phyloP scores from a whole-genome alignment of 2,113 vertebrate species.

The Argyrosomus japonicus region DNA sequence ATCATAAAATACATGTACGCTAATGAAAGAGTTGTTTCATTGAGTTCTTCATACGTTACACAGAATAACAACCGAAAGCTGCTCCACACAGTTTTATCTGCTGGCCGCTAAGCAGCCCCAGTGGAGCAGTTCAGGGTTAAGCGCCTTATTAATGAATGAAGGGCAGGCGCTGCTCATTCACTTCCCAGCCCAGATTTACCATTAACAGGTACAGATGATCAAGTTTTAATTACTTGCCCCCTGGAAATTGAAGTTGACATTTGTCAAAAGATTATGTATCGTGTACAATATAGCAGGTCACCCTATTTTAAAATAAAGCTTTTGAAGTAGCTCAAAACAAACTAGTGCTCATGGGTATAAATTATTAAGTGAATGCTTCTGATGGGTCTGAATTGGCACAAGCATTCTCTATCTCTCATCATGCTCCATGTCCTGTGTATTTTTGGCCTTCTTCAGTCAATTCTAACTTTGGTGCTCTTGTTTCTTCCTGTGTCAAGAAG shows the following conservation, averaged over 20 bases:
- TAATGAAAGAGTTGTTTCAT: neutral
- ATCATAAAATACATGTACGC: neutral
- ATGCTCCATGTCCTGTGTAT: neutral
- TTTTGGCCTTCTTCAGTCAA: neutral
- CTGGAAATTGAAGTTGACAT: neutral
- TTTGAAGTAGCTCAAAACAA: neutral
- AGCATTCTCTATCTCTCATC: neutral
- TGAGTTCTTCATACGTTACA: neutral
- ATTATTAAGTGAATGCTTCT: neutral
- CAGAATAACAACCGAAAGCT: neutral
- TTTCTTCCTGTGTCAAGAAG: constrained; percentile 22
- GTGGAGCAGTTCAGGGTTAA: neutral
- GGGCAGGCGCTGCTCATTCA: neutral
- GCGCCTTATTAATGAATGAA: neutral
- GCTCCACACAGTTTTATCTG: constrained; percentile 1
- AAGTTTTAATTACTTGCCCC: neutral
- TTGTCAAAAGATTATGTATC: neutral
- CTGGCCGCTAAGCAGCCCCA: neutral
- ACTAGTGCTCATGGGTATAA: neutral
- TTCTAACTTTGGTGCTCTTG: neutral
- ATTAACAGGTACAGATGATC: neutral
- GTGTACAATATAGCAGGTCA: neutral
- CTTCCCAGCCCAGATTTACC: neutral
- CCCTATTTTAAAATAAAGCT: neutral
- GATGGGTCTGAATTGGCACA: constrained; percentile 7